Evolutionary conservation across 2,888 invertebrate genomes (phyloP).

Genomic region (Dryadula phaetusa): DNA sequence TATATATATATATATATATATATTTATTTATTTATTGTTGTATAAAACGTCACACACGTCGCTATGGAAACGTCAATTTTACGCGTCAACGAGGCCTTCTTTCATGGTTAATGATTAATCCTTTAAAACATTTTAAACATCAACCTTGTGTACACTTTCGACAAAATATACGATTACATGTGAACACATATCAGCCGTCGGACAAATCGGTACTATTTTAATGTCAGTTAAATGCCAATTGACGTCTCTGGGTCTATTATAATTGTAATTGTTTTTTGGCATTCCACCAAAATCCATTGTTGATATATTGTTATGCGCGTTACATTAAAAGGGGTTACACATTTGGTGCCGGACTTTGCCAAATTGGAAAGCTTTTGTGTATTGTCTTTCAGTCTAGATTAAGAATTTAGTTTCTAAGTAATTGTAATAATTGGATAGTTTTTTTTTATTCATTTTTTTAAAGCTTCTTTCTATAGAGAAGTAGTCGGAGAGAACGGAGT

Average conservation of each 20-base stretch:
- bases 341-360: not conserved
- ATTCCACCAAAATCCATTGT: conserved; percentile 26
- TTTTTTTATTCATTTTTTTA: too few relatives aligned
- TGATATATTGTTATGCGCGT: conserved; percentile 22
- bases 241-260: conserved; percentile 2
- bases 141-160: not conserved
- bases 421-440: too few relatives aligned
- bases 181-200: not conserved
- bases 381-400: not conserved
- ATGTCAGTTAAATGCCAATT: conserved; percentile 1
- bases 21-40: too few relatives aligned
- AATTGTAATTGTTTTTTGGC: conserved; percentile 33
- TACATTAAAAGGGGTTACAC: conserved; percentile 15
- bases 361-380: conserved; percentile 1
- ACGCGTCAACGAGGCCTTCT: too few relatives aligned
- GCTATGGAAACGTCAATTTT: too few relatives aligned
- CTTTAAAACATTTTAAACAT: too few relatives aligned
- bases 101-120: too few relatives aligned
- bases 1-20: too few relatives aligned
- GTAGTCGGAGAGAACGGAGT: too few relatives aligned
- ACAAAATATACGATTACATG: not conserved
- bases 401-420: not conserved
- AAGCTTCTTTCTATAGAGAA: too few relatives aligned
- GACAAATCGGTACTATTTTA: not conserved
- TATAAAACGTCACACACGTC: too few relatives aligned